Evolutionary conservation across 2,797 vertebrate genomes (phyloP).

Genomic region (Neosalanx taihuensis): DNA sequence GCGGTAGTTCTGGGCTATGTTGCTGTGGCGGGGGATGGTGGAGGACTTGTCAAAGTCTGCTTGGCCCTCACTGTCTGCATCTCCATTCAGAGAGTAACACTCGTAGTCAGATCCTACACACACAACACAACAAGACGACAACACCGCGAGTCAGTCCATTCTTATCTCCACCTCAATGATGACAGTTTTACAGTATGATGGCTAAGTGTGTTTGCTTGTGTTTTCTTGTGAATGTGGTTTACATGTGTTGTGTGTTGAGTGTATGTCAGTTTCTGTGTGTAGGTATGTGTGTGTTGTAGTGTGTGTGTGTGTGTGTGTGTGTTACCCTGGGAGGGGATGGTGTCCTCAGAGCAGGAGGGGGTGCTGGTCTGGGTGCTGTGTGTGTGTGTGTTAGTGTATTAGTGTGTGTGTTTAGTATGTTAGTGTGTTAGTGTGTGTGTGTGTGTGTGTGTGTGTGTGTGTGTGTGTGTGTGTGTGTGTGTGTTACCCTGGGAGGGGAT

Average conservation of each 20-base stretch:
- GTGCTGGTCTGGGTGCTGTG: slow-evolving; percentile 96
- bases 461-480: slow-evolving; percentile 6
- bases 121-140: too few relatives aligned
- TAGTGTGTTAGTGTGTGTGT: slow-evolving; percentile 3
- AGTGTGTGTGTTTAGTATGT: slow-evolving; percentile 10
- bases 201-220: not conserved
- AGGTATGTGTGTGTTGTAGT: not conserved
- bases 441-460: not conserved
- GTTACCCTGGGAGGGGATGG: slow-evolving; percentile 95
- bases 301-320: slow-evolving; percentile 12
- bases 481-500: too few relatives aligned
- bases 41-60: slow-evolving; percentile 95
- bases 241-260: not conserved
- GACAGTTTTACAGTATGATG: too few relatives aligned
- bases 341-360: slow-evolving; percentile 96
- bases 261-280: slow-evolving; percentile 1
- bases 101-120: slow-evolving; percentile 90
- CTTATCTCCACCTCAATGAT: too few relatives aligned
- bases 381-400: slow-evolving; percentile 39
- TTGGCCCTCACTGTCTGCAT: slow-evolving; percentile 82
- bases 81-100: slow-evolving; percentile 95
- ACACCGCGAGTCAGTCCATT: not conserved
- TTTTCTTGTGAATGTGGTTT: too few relatives aligned
- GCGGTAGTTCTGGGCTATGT: slow-evolving; percentile 95
- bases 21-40: slow-evolving; percentile 95